Evolutionary conservation across 2,113 vertebrate species (phyloP).

Genomic region (Rhynchomys soricoides): DNA sequence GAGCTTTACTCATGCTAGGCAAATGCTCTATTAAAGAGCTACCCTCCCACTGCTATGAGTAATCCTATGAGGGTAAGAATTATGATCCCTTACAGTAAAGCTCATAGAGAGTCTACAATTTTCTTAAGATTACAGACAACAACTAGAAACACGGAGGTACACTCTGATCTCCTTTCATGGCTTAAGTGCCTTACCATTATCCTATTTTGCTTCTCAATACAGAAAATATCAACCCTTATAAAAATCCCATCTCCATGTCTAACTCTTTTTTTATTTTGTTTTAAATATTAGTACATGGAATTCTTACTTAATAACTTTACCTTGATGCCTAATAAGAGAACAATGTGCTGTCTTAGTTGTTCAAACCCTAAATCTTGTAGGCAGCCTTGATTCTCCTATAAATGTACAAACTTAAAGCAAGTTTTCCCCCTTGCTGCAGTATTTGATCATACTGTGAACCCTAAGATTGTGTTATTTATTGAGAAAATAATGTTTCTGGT

Average conservation of each 20-base stretch:
- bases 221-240: background rate
- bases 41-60: background rate
- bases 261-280: background rate
- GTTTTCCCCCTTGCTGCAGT: no score
- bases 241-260: background rate
- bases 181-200: background rate
- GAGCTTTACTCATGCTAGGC: background rate
- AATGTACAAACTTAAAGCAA: background rate
- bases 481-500: no score
- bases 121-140: background rate
- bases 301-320: background rate
- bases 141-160: background rate
- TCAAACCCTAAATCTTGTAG: background rate
- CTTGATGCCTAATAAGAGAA: background rate
- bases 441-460: no score
- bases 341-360: background rate
- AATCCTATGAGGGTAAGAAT: constrained; percentile 26
- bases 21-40: background rate
- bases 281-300: background rate
- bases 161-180: background rate
- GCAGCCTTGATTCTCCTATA: background rate
- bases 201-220: constrained; percentile 1
- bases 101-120: background rate
- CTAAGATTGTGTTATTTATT: no score
- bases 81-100: constrained; percentile 26